phyloP scores from a whole-genome alignment of 1,140 invertebrate genomes.

The Drosophila malerkotliana region DNA sequence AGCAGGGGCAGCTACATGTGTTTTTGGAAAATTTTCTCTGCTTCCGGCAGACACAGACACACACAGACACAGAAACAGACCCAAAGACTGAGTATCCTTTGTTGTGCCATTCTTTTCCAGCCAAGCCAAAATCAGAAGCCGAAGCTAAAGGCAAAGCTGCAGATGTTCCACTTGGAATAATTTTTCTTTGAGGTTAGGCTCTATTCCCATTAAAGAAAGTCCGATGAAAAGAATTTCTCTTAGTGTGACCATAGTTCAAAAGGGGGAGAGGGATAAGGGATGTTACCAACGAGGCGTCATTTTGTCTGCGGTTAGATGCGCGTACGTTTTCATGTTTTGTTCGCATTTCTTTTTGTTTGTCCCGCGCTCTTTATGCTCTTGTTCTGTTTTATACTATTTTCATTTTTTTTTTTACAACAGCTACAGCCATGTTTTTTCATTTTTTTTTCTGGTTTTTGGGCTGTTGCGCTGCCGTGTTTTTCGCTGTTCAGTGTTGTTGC shows the following conservation, averaged over 20 bases:
- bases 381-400: slow-evolving; percentile 19
- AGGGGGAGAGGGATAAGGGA: neutral
- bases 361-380: slow-evolving; percentile 44
- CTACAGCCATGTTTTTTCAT: slow-evolving; percentile 4
- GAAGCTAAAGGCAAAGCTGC: slow-evolving; percentile 22
- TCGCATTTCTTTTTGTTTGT: slow-evolving; percentile 35
- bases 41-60: slow-evolving; percentile 49
- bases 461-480: slow-evolving; percentile 64
- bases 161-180: slow-evolving; percentile 1
- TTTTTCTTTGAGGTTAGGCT: neutral
- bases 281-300: slow-evolving; percentile 53
- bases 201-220: neutral
- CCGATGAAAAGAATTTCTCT: neutral
- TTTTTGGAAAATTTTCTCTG: slow-evolving; percentile 57
- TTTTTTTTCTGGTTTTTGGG: slow-evolving; percentile 52
- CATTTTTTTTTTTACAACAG: slow-evolving; percentile 2
- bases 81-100: slow-evolving; percentile 20
- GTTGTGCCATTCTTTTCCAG: slow-evolving; percentile 52
- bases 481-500: slow-evolving; percentile 56
- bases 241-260: neutral
- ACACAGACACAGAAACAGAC: slow-evolving; percentile 2
- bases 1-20: slow-evolving; percentile 41
- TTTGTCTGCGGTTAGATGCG: slow-evolving; percentile 79
- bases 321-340: slow-evolving; percentile 73
- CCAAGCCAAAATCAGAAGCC: slow-evolving; percentile 38